phyloP scores from a whole-genome alignment of 1,140 invertebrate species.

The Ostrea edulis region DNA sequence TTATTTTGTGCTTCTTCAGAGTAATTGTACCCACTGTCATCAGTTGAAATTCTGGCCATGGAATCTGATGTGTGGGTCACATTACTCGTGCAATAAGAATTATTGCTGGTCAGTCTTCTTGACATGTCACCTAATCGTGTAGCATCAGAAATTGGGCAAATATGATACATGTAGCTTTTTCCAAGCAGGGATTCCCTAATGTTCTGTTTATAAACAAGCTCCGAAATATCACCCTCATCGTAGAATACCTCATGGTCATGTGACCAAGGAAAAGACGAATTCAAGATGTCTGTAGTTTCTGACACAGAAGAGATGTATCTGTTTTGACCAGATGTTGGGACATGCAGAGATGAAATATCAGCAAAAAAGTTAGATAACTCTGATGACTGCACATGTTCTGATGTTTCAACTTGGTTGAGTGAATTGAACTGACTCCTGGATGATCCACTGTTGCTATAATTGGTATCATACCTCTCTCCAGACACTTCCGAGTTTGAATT shows the following conservation, averaged over 20 bases:
- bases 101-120: neutral
- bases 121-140: neutral
- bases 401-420: neutral
- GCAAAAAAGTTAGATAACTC: slow-evolving; percentile 53
- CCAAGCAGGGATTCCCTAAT: neutral
- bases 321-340: slow-evolving; percentile 25
- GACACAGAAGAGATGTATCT: slow-evolving; percentile 40
- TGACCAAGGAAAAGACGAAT: neutral
- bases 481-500: slow-evolving; percentile 16
- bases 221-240: slow-evolving; percentile 22
- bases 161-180: slow-evolving; percentile 21
- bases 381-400: slow-evolving; percentile 19
- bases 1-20: neutral
- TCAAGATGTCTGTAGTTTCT: neutral
- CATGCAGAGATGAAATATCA: slow-evolving; percentile 53
- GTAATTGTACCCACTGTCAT: slow-evolving; percentile 48
- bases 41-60: neutral
- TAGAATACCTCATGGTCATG: slow-evolving; percentile 31
- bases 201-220: neutral
- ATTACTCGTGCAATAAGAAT: neutral
- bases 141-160: slow-evolving; percentile 5
- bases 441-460: neutral
- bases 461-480: slow-evolving; percentile 39
- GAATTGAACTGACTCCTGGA: neutral
- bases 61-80: neutral